These are phyloP conservation scores for Drosophila dives DNA, from an alignment of 2,888 invertebrate species.

Conservation along the genomic window DNA sequence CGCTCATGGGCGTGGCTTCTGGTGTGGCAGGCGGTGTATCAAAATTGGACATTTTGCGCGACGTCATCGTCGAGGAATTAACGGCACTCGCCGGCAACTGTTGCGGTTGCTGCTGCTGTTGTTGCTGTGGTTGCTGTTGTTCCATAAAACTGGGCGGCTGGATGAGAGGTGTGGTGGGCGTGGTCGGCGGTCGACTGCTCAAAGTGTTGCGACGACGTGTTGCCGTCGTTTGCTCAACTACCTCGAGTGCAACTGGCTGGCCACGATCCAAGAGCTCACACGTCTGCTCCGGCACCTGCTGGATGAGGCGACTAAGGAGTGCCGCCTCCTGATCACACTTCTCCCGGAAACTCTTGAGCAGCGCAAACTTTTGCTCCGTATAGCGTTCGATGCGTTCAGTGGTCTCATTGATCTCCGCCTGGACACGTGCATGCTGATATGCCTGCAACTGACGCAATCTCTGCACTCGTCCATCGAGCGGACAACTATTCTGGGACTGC, in stretches of 20 bases:
- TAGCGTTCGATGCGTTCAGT: conserved; percentile 91
- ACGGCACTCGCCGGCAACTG: conserved; percentile 49
- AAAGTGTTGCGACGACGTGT: conserved; percentile 77
- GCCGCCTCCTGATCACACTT: conserved; percentile 90
- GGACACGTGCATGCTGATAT: conserved; percentile 89
- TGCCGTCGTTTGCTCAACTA: conserved; percentile 50
- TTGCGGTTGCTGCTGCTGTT: conserved; percentile 26
- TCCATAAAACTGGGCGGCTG: conserved; percentile 58
- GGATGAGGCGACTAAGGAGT: conserved; percentile 87
- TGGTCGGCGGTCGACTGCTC: conserved; percentile 76
- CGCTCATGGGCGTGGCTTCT: conserved; percentile 85
- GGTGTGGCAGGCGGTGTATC: conserved; percentile 85
- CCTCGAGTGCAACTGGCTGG: conserved; percentile 73
- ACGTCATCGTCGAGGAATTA: conserved; percentile 44
- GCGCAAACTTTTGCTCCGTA: conserved; percentile 90
- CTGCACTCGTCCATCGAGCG: conserved; percentile 56
- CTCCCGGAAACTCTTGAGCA: conserved; percentile 90
- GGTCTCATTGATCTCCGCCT: conserved; percentile 89
- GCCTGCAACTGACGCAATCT: conserved; percentile 84
- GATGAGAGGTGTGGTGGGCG: conserved; percentile 73
- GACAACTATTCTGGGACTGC: conserved; percentile 12
- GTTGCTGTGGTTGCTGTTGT: conserved; percentile 31
- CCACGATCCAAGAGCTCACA: conserved; percentile 67
- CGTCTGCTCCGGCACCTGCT: conserved; percentile 79
- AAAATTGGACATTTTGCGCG: conserved; percentile 83